Evolutionary conservation across 2,797 vertebrate species (phyloP).

Genomic region (Rhinichthys osculus): DNA sequence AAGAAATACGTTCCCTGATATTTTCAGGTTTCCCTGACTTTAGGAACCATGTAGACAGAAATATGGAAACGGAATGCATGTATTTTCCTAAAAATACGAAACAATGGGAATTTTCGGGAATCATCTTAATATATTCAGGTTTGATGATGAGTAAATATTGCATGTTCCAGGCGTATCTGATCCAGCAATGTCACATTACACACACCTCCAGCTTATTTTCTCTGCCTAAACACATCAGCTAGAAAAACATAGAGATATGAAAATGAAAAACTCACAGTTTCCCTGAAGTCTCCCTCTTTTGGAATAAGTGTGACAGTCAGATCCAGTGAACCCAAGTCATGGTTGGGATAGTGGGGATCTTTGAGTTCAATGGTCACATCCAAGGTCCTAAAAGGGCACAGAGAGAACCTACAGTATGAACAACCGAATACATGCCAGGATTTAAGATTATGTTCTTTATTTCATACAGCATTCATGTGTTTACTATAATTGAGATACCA

Average conservation of each 20-base stretch:
- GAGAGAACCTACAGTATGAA: slow-evolving; percentile 1
- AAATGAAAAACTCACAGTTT: slow-evolving; percentile 82
- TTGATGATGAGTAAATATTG: not conserved
- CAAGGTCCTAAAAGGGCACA: slow-evolving; percentile 75
- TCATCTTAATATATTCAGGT: not conserved
- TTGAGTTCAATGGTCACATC: slow-evolving; percentile 89
- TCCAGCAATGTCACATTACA: not conserved
- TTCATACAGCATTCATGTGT: not conserved
- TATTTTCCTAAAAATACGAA: not conserved
- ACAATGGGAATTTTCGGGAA: too few species aligned
- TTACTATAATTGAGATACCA: not conserved
- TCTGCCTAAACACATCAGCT: too few species aligned
- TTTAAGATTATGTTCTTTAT: not conserved
- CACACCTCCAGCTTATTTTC: not conserved
- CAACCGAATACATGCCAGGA: not conserved
- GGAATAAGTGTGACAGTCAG: slow-evolving; percentile 83
- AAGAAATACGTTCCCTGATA: not conserved
- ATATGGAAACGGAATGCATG: not conserved
- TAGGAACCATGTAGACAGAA: not conserved
- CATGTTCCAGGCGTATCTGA: not conserved
- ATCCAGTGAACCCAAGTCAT: slow-evolving; percentile 88
- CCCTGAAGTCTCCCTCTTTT: slow-evolving; percentile 84
- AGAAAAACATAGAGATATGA: not conserved
- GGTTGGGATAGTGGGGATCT: slow-evolving; percentile 90
- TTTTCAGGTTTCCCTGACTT: not conserved